Evolutionary conservation across 2,797 vertebrate genomes (phyloP).

Genomic region (Phoxinus dragarum): DNA sequence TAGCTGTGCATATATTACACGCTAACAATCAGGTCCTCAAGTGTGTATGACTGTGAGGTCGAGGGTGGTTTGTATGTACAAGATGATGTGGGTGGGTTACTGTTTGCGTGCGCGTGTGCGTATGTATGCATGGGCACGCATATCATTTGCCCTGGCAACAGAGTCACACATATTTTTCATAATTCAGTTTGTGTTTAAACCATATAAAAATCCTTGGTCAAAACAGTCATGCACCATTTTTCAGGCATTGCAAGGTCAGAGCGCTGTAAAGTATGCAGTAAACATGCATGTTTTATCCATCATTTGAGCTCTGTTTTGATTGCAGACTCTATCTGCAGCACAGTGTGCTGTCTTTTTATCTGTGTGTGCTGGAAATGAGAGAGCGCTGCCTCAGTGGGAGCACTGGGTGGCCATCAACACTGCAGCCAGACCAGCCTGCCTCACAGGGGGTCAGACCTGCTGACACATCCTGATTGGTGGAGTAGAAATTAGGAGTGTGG

Average conservation of each 20-base stretch:
- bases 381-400: conserved; percentile 52
- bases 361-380: conserved; percentile 58
- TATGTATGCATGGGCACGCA: conserved; percentile 53
- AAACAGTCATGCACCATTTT: background rate
- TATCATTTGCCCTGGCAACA: conserved; percentile 18
- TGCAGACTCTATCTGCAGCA: conserved; percentile 58
- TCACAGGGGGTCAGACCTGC: conserved; percentile 49
- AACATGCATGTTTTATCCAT: conserved; percentile 53
- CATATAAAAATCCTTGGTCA: background rate
- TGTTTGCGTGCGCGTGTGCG: conserved; percentile 45
- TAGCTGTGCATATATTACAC: conserved; percentile 79
- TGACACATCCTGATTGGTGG: conserved; percentile 57
- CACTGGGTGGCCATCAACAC: conserved; percentile 58
- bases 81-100: conserved; percentile 40
- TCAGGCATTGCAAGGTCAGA: conserved; percentile 36
- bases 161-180: background rate
- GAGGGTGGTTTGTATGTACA: conserved; percentile 52
- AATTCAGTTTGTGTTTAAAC: background rate
- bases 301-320: conserved; percentile 58
- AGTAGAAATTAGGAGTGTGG: conserved; percentile 30
- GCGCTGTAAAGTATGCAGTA: conserved; percentile 35
- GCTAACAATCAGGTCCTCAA: conserved; percentile 52
- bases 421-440: conserved; percentile 45
- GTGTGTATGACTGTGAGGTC: conserved; percentile 45
- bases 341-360: conserved; percentile 56